phyloP scores from a whole-genome alignment of 92 coral and sea anemone genomes.

The Paramuricea clavata region DNA sequence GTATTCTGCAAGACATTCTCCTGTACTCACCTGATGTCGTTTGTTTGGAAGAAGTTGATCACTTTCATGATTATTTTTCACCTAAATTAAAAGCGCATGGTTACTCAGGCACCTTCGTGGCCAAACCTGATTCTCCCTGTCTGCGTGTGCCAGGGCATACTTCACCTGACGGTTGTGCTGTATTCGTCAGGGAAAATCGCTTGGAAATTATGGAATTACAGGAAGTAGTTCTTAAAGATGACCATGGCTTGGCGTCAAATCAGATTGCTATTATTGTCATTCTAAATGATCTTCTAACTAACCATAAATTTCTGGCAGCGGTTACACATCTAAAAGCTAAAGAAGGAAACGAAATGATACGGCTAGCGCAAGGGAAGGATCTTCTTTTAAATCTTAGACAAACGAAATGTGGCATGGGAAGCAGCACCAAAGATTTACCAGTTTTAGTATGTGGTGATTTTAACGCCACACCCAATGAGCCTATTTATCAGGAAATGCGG shows the following conservation, averaged over 20 bases:
- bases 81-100: constrained; percentile 80
- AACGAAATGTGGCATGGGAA: constrained; percentile 61
- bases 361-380: constrained; percentile 76
- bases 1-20: constrained; percentile 81
- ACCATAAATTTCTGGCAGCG: constrained; percentile 69
- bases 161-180: constrained; percentile 94
- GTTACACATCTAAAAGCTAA: constrained; percentile 95
- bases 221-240: constrained; percentile 72
- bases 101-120: constrained; percentile 72
- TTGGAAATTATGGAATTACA: constrained; percentile 64
- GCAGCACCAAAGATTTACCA: constrained; percentile 43
- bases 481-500: constrained; percentile 80
- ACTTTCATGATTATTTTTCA: constrained; percentile 80
- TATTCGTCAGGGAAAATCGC: constrained; percentile 82
- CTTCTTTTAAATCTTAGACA: constrained; percentile 69
- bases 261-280: constrained; percentile 83
- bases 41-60: constrained; percentile 94
- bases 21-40: constrained; percentile 85
- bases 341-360: constrained; percentile 71
- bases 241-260: constrained; percentile 72
- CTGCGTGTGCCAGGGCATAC: constrained; percentile 79
- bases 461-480: constrained; percentile 94
- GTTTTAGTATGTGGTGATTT: constrained; percentile 89
- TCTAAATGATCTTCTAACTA: constrained; percentile 68
- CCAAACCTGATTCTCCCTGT: constrained; percentile 91